Evolutionary conservation across 2,888 invertebrate species (phyloP), one percentile per base, ranked within the genome.

Genomic region (Eudemis profundana): DNA sequence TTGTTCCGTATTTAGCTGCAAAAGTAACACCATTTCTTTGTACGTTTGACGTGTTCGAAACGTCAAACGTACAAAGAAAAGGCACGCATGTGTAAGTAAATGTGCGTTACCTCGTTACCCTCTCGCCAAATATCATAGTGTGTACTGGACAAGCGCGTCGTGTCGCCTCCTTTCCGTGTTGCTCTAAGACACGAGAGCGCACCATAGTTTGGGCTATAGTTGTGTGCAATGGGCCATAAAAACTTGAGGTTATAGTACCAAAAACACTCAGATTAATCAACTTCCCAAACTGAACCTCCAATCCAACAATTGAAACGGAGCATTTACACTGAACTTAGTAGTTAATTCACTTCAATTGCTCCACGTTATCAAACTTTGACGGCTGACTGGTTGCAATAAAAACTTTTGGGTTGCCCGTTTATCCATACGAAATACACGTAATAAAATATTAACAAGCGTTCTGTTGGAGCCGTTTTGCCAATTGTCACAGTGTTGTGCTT

Each of bases 301-400:
- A n/a, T 19, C 38, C 23, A 57, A 19, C 57, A 50, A 63, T 17
- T 51, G 59, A 64, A 57, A 59, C 46, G 36, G 44, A 42, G 57
- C 57, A 44, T 50, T 57, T 21, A 50, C 36, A 38, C 50, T 44
- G 44, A 63, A 60, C 59, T 47, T 21, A 60, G 57, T 68, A 64
- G 69, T 69, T 68, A 70, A 70, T 66, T 72, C 75, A 76, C 74
- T 76, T 72, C 72, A 77, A 75, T 76, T 74, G 72, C 69, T 71
- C 67, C 68, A 74, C 71, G 74, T 76, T 75, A 77, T 74, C 68
- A 70, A 79, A 78, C 74, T 78, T 76, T 72, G 69, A 74, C 72
- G 69, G 65, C 70, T 66, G 70, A 62, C 70, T 66, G 66, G 70
- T 72, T 68, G 74, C 71, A 79, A 78, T 78, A 76, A 78, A 77